Conservation (phyloP, 2,113 vertebrate genomes). For the Saccopteryx bilineata region DNA sequence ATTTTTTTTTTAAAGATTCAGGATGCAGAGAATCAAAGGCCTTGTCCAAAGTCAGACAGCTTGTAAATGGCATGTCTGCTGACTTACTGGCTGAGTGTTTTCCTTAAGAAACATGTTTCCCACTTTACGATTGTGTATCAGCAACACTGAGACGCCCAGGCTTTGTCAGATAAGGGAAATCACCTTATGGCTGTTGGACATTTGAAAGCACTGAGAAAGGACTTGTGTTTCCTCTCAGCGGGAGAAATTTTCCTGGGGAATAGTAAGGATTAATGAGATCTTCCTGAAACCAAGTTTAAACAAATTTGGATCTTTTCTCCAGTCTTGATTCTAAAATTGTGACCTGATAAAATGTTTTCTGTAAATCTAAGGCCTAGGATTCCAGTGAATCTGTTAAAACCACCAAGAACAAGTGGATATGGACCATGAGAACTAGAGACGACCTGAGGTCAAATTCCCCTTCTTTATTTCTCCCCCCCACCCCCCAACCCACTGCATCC, state of each 20-base stretch:
- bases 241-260: not conserved
- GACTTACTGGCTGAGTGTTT: not conserved
- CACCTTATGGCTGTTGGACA: not conserved
- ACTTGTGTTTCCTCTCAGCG: not conserved
- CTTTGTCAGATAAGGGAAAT: constrained; percentile 13
- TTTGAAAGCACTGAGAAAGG: not conserved
- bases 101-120: not conserved
- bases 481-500: not conserved
- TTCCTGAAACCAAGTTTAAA: not conserved
- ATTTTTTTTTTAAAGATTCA: not conserved
- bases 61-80: not conserved
- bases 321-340: not conserved
- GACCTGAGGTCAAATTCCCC: not conserved
- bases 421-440: not conserved
- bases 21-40: not conserved
- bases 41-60: not conserved
- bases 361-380: not conserved
- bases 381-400: not conserved
- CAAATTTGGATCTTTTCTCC: not conserved
- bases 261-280: not conserved
- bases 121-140: not conserved
- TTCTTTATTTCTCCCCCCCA: not conserved
- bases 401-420: not conserved
- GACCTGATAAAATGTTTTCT: not conserved
- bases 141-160: not conserved